Evolutionary conservation across 2,888 invertebrate species (phyloP).

Genomic region (Philopedon plagiatum): DNA sequence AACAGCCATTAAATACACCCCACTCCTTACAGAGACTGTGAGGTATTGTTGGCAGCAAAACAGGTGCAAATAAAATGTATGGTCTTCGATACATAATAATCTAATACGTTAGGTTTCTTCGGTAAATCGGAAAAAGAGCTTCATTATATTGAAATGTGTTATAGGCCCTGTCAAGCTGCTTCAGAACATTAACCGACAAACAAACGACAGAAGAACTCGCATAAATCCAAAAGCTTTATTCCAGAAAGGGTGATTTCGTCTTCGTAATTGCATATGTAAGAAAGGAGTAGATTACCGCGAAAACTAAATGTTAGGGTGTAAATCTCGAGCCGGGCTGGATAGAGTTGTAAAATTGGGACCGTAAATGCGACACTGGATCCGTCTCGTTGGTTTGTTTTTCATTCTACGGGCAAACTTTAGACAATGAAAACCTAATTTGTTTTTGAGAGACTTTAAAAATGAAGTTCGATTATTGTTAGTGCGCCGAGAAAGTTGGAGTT

Average conservation of each 20-base stretch:
- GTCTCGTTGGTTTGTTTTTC: conserved; percentile 52
- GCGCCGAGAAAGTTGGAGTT: conserved; percentile 18
- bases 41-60: no score
- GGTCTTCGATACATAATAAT: no score
- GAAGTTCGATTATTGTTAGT: conserved; percentile 39
- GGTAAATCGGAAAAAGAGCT: not conserved
- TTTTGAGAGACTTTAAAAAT: conserved; percentile 53
- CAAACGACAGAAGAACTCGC: conserved; percentile 15
- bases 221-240: conserved; percentile 30
- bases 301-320: conserved; percentile 40
- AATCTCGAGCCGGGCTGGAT: conserved; percentile 26
- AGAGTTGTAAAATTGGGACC: conserved; percentile 32
- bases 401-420: conserved; percentile 49
- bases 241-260: conserved; percentile 21
- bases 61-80: no score
- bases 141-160: not conserved
- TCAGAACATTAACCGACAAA: conserved; percentile 28
- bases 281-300: conserved; percentile 37
- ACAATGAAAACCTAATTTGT: conserved; percentile 54
- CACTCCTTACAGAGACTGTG: no score
- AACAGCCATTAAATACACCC: no score
- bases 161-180: conserved; percentile 10
- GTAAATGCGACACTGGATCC: conserved; percentile 41
- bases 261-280: conserved; percentile 43
- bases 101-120: no score